Evolutionary conservation across 2,888 invertebrate species (phyloP), one percentile per base, ranked within the genome.

Genomic region (Mimumesa dahlbomi): DNA sequence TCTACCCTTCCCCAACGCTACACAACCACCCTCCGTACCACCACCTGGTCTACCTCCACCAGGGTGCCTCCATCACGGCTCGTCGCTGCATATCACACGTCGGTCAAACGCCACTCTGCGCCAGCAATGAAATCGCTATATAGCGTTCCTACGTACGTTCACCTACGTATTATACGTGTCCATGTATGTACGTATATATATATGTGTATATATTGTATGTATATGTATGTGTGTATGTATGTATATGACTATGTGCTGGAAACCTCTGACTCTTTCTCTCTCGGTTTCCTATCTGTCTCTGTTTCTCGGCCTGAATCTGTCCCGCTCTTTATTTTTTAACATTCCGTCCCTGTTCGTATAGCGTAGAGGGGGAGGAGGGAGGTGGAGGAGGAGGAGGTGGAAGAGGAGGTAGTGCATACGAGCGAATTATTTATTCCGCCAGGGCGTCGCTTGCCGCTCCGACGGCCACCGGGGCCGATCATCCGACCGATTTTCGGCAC

Each of bases 381-480:
- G n/a, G n/a, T n/a, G n/a, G n/a, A n/a, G n/a, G n/a, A n/a, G n/a
- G n/a, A n/a, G n/a, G n/a, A n/a, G n/a, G n/a, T n/a, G n/a, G n/a
- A n/a, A n/a, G n/a, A n/a, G n/a, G n/a, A n/a, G n/a, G n/a, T n/a
- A n/a, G 72, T 69, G 77, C 73, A 74, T 79, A 65, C 58, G 64
- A 34, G 63, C 84, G 82, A 88, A 88, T 88, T 87, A 87, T 88
- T 88, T 87, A 87, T 87, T 82, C 83, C 82, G 76, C 73, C 76
- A 70, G 80, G 76, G 73, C 71, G 71, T 77, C 74, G 78, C 73
- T 79, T 81, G 67, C 73, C 75, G 71, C 76, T 71, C 69, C 63
- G 73, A 67, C 75, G 73, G 63, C 72, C 63, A 71, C 74, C 75
- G 66, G 52, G n/a, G 38, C 65, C 79, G 74, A 76, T 82, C 81